These are phyloP conservation scores for Scaptodrosophila latifasciaeformis DNA, from an alignment of 2,888 invertebrate species.

Conservation along the genomic window DNA sequence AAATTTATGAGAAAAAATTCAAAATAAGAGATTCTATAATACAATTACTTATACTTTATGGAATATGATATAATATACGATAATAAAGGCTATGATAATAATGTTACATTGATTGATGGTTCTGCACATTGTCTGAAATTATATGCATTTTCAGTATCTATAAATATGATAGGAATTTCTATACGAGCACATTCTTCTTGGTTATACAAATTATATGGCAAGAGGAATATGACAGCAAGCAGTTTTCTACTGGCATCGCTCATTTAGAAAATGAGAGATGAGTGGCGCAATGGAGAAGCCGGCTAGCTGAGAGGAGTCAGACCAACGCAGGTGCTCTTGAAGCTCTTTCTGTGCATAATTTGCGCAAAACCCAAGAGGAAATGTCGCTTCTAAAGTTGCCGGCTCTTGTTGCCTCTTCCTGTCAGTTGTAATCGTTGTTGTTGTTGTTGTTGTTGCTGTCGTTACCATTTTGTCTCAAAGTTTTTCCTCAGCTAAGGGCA, in stretches of 20 bases:
- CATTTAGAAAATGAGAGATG: conserved; percentile 21
- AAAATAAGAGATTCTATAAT: no score
- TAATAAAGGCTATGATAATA: no score
- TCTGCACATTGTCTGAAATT: conserved; percentile 50
- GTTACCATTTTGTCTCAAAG: no score
- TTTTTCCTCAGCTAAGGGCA: conserved; percentile 35
- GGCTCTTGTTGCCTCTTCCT: no score
- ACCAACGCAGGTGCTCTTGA: conserved; percentile 28
- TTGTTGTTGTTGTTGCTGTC: no score
- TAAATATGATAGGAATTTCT: not conserved
- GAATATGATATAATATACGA: no score
- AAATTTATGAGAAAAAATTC: no score
- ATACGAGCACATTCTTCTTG: not conserved
- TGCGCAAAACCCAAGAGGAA: conserved; percentile 50
- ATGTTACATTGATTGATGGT: conserved; percentile 42
- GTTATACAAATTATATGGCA: conserved; percentile 43
- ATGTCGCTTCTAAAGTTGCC: conserved; percentile 53
- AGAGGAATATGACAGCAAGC: conserved; percentile 50
- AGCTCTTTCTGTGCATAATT: conserved; percentile 44
- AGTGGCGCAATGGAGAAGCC: not conserved
- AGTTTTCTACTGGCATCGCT: conserved; percentile 45
- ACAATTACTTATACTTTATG: no score
- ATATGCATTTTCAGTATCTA: conserved; percentile 7
- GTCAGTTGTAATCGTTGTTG: no score
- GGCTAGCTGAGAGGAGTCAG: conserved; percentile 10